Evolutionary conservation across 2,888 invertebrate genomes (phyloP), one percentile per base, ranked within the genome.

Genomic region (Apodemia hepburni): DNA sequence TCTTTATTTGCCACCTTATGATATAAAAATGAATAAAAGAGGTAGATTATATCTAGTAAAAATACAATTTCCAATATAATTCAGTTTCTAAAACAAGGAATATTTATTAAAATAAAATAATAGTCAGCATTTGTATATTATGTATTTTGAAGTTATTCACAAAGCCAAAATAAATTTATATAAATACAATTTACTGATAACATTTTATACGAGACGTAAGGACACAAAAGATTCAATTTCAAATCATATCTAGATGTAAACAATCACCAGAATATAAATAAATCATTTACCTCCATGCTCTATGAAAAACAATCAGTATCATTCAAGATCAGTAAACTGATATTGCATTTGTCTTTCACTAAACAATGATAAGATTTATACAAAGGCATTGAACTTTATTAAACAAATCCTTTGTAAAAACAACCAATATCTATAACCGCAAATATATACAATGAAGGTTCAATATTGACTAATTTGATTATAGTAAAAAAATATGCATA

Each of bases 401-500:
- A 78, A 79, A 79, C 80, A 79, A 82, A 85, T 85, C 80, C 80
- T 82, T 84, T 86, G 87, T 90, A 90, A 90, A 90, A 89, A 87
- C 87, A 88, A 89, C 79, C 81, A 86, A 88, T 87, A 83, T 84
- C 81, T 80, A 74, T 85, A 88, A 87, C 84, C 82, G 83, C 86
- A 87, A 82, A 87, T 90, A 90, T 90, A 90, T 89, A 90, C 88
- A 89, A 83, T 85, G 83, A 82, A 81, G 82, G 85, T 84, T 77
- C 76, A 78, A 70, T 84, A 82, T 82, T 86, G 77, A 79, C 85
- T 87, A 87, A 84, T 80, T 79, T 79, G 79, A 82, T 85, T 84
- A 88, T 83, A 85, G 87, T 90, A 90, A 89, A 90, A 89, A 89
- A 90, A 90, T 90, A 90, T 88, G 89, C 89, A 85, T 89, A 89